phyloP scores from a whole-genome alignment of 1,140 invertebrate species.

The Anoplophora glabripennis region DNA sequence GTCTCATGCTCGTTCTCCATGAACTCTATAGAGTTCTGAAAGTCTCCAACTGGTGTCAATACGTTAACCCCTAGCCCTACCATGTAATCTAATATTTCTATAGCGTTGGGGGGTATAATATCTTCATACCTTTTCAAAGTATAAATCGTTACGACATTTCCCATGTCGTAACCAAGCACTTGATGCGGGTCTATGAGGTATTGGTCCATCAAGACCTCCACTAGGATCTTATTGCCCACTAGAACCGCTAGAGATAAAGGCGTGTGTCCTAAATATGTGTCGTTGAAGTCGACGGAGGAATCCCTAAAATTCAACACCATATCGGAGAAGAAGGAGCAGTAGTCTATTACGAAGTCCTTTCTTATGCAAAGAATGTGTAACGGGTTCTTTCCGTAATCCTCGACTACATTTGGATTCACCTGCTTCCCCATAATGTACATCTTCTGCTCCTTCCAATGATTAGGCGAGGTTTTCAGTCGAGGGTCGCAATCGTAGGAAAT shows the following conservation, averaged over 20 bases:
- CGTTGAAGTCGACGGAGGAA: constrained; percentile 19
- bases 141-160: constrained; percentile 36
- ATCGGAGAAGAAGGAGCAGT: constrained; percentile 12
- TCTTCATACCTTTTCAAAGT: constrained; percentile 34
- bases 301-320: constrained; percentile 26
- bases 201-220: constrained; percentile 28
- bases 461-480: constrained; percentile 30
- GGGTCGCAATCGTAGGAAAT: constrained; percentile 48
- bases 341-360: constrained; percentile 34
- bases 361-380: constrained; percentile 40
- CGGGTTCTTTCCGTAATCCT: constrained; percentile 38
- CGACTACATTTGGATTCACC: constrained; percentile 5
- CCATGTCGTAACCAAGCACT: constrained; percentile 31
- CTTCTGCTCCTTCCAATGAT: constrained; percentile 35
- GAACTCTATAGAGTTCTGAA: constrained; percentile 31
- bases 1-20: constrained; percentile 21
- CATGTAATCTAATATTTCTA: constrained; percentile 30
- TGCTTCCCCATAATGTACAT: constrained; percentile 17
- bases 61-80: constrained; percentile 34
- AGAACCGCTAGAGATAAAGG: constrained; percentile 41
- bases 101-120: constrained; percentile 22
- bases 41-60: constrained; percentile 24
- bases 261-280: constrained; percentile 40
- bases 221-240: constrained; percentile 33
- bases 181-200: constrained; percentile 32